Evolutionary conservation across 1,140 invertebrate genomes (phyloP).

Genomic region (Drosophila fuyamai): DNA sequence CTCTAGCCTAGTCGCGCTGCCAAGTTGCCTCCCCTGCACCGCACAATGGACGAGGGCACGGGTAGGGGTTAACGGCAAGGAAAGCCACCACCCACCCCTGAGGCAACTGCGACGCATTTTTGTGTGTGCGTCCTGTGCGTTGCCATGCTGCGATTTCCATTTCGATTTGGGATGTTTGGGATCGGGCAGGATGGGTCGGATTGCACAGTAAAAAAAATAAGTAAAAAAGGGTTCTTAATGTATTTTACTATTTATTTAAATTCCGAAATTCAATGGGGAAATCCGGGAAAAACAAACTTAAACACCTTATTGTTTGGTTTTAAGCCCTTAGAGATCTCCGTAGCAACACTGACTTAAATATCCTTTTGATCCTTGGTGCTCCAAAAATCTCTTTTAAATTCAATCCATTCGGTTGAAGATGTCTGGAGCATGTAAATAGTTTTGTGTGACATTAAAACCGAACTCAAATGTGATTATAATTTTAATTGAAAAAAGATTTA

Average conservation of each 20-base stretch:
- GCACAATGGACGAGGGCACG: conserved; percentile 14
- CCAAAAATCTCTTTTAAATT: no score
- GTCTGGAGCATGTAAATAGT: no score
- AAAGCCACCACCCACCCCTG: conserved; percentile 50
- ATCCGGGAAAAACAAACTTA: no score
- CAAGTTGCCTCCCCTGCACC: conserved; percentile 24
- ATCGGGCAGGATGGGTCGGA: conserved; percentile 12
- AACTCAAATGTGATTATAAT: no score
- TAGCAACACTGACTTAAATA: no score
- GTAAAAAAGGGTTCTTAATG: neutral
- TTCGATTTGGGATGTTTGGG: conserved; percentile 50
- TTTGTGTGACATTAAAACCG: no score
- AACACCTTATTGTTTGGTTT: no score
- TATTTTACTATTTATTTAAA: neutral
- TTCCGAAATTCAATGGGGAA: neutral
- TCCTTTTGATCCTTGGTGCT: no score
- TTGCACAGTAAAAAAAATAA: neutral
- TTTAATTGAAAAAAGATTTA: no score
- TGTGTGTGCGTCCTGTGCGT: conserved; percentile 41
- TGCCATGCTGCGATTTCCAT: conserved; percentile 57
- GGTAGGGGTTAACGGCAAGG: neutral
- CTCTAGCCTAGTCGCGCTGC: conserved; percentile 24
- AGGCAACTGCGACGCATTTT: conserved; percentile 45
- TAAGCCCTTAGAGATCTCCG: no score
- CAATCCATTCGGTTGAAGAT: no score